Evolutionary conservation across 2,113 vertebrate genomes (phyloP), one percentile per base, ranked within the genome.

Genomic region (Falco punctatus): DNA sequence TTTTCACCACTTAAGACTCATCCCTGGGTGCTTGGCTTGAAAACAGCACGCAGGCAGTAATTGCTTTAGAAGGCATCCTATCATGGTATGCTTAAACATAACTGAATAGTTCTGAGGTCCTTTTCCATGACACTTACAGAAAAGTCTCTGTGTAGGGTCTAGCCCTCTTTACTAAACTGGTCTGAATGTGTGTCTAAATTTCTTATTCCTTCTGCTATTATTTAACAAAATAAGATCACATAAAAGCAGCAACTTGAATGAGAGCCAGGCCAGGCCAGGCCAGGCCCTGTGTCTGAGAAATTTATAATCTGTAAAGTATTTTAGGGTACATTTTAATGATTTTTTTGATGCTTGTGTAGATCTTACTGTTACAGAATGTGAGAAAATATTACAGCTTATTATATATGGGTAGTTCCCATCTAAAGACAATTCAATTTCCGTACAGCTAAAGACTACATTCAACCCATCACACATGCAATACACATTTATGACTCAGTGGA

Each of bases 241-340:
- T 22, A 67, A 69, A 16, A 3, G 13, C 17, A 65, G 23, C 0
- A 66, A 15, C 20, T 46, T 32, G 20, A 87, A 66, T 0, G 0
- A 92, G 20, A 87, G n/a, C 24, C 40, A 64, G 26, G 17, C 33
- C 46, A 71, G 26, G 17, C 33, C 46, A 71, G 38, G 14, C 10
- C 35, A 91, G 62, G 23, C 42, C 30, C 19, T 6, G 3, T 38
- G 35, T 38, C 38, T 59, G 33, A 67, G 20, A 92, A 91, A 69
- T 54, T 32, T 26, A 13, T 61, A 51, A 64, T 33, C 22, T 49
- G 32, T 55, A 21, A 83, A 85, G 17, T 73, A 58, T 81, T 81
- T 84, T 58, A 40, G 17, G 8, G 18, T 61, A 49, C 11, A 57
- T 90, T 82, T 91, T 46, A 66, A 54, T 49, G 10, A 44, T 54